Conservation (phyloP, 1,140 invertebrate genomes). For the Amphibalanus amphitrite region DNA sequence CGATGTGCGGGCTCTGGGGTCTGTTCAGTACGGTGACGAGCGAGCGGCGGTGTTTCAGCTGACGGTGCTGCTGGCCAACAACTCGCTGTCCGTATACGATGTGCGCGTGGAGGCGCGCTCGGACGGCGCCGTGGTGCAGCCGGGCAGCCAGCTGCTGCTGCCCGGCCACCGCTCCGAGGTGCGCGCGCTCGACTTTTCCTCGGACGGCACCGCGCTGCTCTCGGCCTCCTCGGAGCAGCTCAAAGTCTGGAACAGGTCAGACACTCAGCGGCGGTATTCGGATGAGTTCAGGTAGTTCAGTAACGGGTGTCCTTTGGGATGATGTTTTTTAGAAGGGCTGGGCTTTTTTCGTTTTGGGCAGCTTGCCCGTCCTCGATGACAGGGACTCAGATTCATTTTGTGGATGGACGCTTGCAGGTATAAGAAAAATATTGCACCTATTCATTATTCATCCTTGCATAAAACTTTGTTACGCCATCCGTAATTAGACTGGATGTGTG, state of each 20-base stretch:
- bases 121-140: constrained; percentile 31
- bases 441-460: too few relatives aligned
- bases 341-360: background rate
- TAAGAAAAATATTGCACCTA: too few relatives aligned
- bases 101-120: constrained; percentile 35
- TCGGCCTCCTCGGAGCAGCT: constrained; percentile 69
- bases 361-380: too few relatives aligned
- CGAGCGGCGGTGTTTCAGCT: constrained; percentile 34
- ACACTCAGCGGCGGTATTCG: too few relatives aligned
- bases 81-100: constrained; percentile 38
- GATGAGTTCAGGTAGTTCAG: too few relatives aligned
- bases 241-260: constrained; percentile 82
- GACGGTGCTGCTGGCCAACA: constrained; percentile 43
- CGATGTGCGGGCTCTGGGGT: too few relatives aligned
- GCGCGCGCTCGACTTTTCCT: constrained; percentile 68
- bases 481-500: too few relatives aligned
- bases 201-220: constrained; percentile 67
- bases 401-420: too few relatives aligned
- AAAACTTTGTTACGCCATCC: too few relatives aligned
- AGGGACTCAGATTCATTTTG: too few relatives aligned
- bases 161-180: constrained; percentile 80
- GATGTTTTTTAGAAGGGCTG: too few relatives aligned
- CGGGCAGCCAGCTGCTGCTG: constrained; percentile 34
- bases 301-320: too few relatives aligned
- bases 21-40: constrained; percentile 33